Evolutionary conservation across 1,140 invertebrate species (phyloP), one percentile per base, ranked within the genome.

Genomic region (Halyomorpha halys): DNA sequence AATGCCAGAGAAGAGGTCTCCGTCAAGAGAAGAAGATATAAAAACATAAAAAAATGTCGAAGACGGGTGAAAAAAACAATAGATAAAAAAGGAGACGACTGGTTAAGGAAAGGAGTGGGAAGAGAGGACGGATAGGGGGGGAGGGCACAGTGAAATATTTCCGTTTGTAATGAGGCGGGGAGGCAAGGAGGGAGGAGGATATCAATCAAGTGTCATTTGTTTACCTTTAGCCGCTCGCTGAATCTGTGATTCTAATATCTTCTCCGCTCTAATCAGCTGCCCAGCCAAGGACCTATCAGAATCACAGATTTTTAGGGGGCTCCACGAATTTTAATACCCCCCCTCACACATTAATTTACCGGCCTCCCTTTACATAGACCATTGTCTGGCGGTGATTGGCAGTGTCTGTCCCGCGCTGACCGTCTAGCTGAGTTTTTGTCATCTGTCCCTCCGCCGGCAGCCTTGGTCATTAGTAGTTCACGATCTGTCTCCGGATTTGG

Each of bases 321-420:
- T 13, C 34, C 3, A 56, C 53, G 53, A 56, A 56, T 56, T 56
- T 56, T 56, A 56, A 56, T 56, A 56, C 53, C 14, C 34, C n/a
- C 34, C 34, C 34, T 30, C 51, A 56, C 53, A 56, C 53, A 56
- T 56, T 56, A 56, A 56, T 56, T 56, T 56, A 56, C 53, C 53
- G 18, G 9, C 23, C 23, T 25, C 11, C 19, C 53, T 56, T 56
- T 56, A 56, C 53, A 56, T 56, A 56, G 53, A 25, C 53, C 53
- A 56, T 56, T 56, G 53, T 56, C 47, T 49, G 3, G 6, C 53
- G 19, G 19, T 56, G 19, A 56, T 56, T 56, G 53, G 53, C 53
- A 23, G 19, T 23, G 23, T 4, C 53, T 56, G 14, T 25, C 23
- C 23, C 3, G 23, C 14, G 3, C 19, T 16, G 11, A 21, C 18